These are phyloP conservation scores for Torymus aiolomorphi DNA, from an alignment of 2,888 invertebrate species.

Conservation along the genomic window DNA sequence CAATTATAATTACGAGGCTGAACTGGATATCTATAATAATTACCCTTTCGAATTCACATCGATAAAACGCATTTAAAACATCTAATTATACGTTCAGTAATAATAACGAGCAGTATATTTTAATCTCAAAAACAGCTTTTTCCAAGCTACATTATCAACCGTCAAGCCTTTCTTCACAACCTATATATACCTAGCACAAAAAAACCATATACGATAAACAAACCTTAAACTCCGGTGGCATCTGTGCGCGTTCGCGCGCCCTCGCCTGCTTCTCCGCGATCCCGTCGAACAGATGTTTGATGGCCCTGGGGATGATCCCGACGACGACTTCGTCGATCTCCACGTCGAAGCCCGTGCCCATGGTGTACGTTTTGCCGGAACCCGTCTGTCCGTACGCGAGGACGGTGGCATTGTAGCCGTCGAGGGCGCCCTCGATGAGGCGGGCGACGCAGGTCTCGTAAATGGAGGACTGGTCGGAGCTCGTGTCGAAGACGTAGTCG, in stretches of 20 bases:
- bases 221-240: conserved; percentile 85
- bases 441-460: conserved; percentile 90
- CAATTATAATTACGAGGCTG: too few species aligned
- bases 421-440: conserved; percentile 93
- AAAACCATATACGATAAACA: conserved; percentile 69
- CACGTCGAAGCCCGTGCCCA: conserved; percentile 98
- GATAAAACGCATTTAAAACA: too few species aligned
- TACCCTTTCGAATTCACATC: too few species aligned
- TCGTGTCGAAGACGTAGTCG: conserved; percentile 95
- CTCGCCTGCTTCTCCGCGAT: conserved; percentile 80
- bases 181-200: too few species aligned
- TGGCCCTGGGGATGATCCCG: conserved; percentile 97
- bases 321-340: conserved; percentile 71
- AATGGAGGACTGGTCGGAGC: conserved; percentile 84
- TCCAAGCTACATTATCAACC: too few species aligned
- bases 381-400: conserved; percentile 92
- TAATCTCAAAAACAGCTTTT: too few species aligned
- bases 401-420: conserved; percentile 98
- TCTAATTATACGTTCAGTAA: too few species aligned
- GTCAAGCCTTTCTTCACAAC: too few species aligned
- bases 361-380: conserved; percentile 98
- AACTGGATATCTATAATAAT: too few species aligned
- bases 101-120: too few species aligned
- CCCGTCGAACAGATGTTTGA: conserved; percentile 92
- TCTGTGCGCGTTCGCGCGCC: conserved; percentile 81